Conservation (phyloP, 2,888 invertebrate species). For the Phaedon cochleariae region DNA sequence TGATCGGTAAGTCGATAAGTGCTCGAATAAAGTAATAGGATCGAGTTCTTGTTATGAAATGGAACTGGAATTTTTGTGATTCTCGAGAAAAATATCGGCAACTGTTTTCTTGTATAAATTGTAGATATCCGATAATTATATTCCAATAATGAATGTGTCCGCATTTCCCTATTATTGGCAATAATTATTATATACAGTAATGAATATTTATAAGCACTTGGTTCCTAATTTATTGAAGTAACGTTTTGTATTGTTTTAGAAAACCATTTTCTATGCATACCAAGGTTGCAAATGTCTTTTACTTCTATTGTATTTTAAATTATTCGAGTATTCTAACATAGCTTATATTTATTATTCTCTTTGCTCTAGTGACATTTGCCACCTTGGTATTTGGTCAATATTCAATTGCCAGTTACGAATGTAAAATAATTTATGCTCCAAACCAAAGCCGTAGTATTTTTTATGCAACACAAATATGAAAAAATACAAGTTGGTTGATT, state of each 20-base stretch:
- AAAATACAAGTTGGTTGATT: slow-evolving; percentile 6
- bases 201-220: slow-evolving; percentile 61
- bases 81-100: slow-evolving; percentile 30
- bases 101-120: slow-evolving; percentile 54
- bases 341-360: slow-evolving; percentile 41
- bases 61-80: slow-evolving; percentile 28
- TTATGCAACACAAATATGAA: slow-evolving; percentile 40
- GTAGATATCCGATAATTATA: slow-evolving; percentile 58
- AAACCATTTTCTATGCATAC: slow-evolving; percentile 50
- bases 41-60: slow-evolving; percentile 17
- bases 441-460: slow-evolving; percentile 57
- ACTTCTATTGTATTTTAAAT: slow-evolving; percentile 51
- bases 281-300: slow-evolving; percentile 56
- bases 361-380: slow-evolving; percentile 49
- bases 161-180: slow-evolving; percentile 54
- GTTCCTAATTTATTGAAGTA: slow-evolving; percentile 61
- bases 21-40: slow-evolving; percentile 26
- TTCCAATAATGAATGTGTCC: slow-evolving; percentile 55
- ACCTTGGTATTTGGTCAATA: slow-evolving; percentile 54
- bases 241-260: slow-evolving; percentile 57
- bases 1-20: slow-evolving; percentile 31
- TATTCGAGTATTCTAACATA: slow-evolving; percentile 51
- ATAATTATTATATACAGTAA: slow-evolving; percentile 57
- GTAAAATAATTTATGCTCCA: slow-evolving; percentile 52
- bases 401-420: slow-evolving; percentile 54